Base-by-base conservation (phyloP, 2,888 invertebrate genomes). In the Agrypnus murinus region DNA sequence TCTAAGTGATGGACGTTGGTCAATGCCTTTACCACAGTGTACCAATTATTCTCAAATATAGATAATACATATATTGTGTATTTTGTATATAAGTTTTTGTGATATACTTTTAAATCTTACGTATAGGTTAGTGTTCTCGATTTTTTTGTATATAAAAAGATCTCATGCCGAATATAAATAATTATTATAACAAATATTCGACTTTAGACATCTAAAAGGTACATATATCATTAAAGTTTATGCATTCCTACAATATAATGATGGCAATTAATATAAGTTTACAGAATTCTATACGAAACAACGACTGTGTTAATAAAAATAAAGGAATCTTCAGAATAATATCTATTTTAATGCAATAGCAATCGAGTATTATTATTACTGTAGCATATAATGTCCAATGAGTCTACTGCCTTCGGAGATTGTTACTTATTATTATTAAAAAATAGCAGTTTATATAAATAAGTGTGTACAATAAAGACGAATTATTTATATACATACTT, bases 1-100 rank as follows among this genome's bases (percentile, higher is more conserved):
- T 81, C 86, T 89, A 59, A 87, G 89, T 34, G 90, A 92, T 78
- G 92, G 92, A 46, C 89, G 89, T 76, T 92, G 92, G 92, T 92
- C 91, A 14, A 88, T 88, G 32, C 88, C 90, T 7, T 87, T 92
- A 68, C 92, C 92, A 12, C 89, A 90, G 71, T 92, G 92, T 82
- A 89, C 89, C 75, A 90, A 89, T 81, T 91, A 91, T 82, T 83
- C 83, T 32, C 79, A 84, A 76, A 84, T 84, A 73, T 84, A 82
- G 81, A 71, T 57, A 59, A 38, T 63, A 12, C n/a, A 34, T 53
- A 53, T 48, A 58, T 31, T 57, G 38, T 65, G 68, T 65, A 68
- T 50, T 45, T 60, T 71, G 60, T 71, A 73, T 75, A 75, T 74
- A 72, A 71, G 73, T 75, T 76, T 75, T 76, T 76, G 77, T 77